Base-by-base conservation (phyloP, 2,888 invertebrate species). In the Agonum fuliginosum region DNA sequence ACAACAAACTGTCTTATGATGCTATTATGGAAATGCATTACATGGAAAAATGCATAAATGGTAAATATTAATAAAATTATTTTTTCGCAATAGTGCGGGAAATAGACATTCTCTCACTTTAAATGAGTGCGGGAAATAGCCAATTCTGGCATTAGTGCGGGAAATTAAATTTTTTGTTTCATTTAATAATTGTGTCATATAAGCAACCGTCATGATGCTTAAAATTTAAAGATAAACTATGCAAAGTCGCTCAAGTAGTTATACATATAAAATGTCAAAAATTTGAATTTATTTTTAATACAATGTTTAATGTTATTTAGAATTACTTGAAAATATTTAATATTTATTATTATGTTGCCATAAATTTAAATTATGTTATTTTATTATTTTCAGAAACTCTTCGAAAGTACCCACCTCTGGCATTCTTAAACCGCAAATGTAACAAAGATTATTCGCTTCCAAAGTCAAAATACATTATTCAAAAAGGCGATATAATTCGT, bases 21-120 rank as follows among this genome's bases (percentile, higher is more conserved):
- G 81, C 83, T 6, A 73, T 87, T 3, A 79, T 81, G 54, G 83
- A 84, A 30, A 83, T 87, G 85, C 80, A 81, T 2, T 87, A 86
- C 78, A 79, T 87, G 75, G 86, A 86, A 74, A 83, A 83, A 79
- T 83, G 10, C 10, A 27, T 54, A 14, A 27, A 54, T 12, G 54
- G 54, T 54, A 54, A 54, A 8, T 10, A 43, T 43, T 43, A 12
- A 12, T 14, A 12, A n/a, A n/a, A 20, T 48, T 48, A 19, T 19
- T 0, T 48, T 1, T 48, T 20, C 10, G 17, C 19, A 48, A 14
- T 48, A 14, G 8, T 48, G n/a, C n/a, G n/a, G n/a, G n/a, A n/a
- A n/a, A n/a, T n/a, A n/a, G n/a, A n/a, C n/a, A n/a, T n/a, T n/a
- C n/a, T n/a, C n/a, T n/a, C n/a, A n/a, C n/a, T n/a, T n/a, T n/a